phyloP scores from a whole-genome alignment of 2,888 invertebrate species.

The Lomographa bimaculata region DNA sequence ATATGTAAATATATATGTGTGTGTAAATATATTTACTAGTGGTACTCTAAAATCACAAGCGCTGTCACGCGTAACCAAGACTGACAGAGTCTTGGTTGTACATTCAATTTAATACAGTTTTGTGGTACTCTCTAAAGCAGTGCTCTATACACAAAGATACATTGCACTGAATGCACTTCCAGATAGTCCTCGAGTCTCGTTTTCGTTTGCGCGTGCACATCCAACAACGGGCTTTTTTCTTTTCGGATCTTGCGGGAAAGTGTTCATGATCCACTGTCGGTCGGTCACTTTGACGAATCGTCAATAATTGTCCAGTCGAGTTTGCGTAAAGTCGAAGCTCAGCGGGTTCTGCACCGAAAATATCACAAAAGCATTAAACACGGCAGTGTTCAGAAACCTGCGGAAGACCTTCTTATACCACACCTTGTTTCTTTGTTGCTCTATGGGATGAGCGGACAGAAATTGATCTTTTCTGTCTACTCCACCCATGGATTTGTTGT shows the following conservation, averaged over 20 bases:
- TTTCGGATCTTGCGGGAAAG: not conserved
- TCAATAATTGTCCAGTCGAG: not conserved
- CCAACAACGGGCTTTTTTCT: not conserved
- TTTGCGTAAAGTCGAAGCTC: not conserved
- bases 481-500: constrained; percentile 39
- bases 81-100: too few relatives aligned
- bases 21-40: too few relatives aligned
- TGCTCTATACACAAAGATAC: not conserved
- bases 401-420: constrained; percentile 31
- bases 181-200: not conserved
- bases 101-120: not conserved
- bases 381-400: not conserved
- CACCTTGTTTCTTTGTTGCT: constrained; percentile 24
- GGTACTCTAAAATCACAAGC: too few relatives aligned
- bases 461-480: constrained; percentile 40
- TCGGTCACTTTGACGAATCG: not conserved
- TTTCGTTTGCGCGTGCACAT: not conserved
- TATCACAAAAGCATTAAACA: constrained; percentile 6
- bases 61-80: too few relatives aligned
- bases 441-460: constrained; percentile 36
- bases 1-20: too few relatives aligned
- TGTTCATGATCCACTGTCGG: not conserved
- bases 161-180: not conserved
- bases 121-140: not conserved
- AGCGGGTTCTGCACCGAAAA: constrained; percentile 5